A percentile compares a stretch with the other conserved stretches of the same genome.
Conservation (phyloP, 2,888 invertebrate species). For the Latrodectus elegans region DNA sequence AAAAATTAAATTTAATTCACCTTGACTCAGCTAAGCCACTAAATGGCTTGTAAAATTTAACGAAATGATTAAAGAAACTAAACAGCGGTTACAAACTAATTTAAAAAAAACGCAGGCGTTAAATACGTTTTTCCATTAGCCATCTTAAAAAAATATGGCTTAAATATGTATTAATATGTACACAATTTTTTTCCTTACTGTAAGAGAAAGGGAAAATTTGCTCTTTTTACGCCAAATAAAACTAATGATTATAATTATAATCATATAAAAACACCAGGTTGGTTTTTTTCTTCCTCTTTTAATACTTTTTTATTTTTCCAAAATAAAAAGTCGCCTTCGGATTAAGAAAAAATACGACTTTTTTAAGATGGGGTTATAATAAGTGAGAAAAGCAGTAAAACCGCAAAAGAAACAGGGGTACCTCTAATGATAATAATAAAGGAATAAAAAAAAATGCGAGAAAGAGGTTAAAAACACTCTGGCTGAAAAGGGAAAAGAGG, state of each 20-base stretch:
- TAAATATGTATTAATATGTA: slow-evolving; percentile 14
- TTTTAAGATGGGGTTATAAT: slow-evolving; percentile 15
- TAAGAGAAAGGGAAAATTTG: slow-evolving; percentile 19
- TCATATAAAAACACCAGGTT: slow-evolving; percentile 59
- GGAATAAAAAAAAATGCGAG: slow-evolving; percentile 21
- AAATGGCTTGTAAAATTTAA: slow-evolving; percentile 49
- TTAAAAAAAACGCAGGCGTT: slow-evolving; percentile 47
- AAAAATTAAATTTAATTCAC: slow-evolving; percentile 56
- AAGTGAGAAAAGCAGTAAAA: slow-evolving; percentile 42
- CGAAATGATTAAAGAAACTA: slow-evolving; percentile 47
- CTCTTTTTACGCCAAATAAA: slow-evolving; percentile 68
- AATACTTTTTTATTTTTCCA: neutral
- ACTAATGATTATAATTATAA: slow-evolving; percentile 69
- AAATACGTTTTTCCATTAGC: slow-evolving; percentile 22
- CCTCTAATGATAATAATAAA: slow-evolving; percentile 62
- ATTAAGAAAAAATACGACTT: slow-evolving; percentile 57
- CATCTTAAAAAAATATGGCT: neutral
- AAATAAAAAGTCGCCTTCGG: slow-evolving; percentile 27
- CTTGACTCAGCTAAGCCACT: slow-evolving; percentile 44
- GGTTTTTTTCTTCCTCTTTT: slow-evolving; percentile 33
- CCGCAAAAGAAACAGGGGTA: slow-evolving; percentile 58
- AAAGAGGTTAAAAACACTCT: slow-evolving; percentile 37
- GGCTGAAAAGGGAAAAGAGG: slow-evolving; percentile 14
- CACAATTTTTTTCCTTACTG: slow-evolving; percentile 15
- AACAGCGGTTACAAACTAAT: slow-evolving; percentile 27